These are phyloP conservation scores for Enteromius anoplus DNA, from an alignment of 2,797 vertebrate genomes.

Conservation along the genomic window DNA sequence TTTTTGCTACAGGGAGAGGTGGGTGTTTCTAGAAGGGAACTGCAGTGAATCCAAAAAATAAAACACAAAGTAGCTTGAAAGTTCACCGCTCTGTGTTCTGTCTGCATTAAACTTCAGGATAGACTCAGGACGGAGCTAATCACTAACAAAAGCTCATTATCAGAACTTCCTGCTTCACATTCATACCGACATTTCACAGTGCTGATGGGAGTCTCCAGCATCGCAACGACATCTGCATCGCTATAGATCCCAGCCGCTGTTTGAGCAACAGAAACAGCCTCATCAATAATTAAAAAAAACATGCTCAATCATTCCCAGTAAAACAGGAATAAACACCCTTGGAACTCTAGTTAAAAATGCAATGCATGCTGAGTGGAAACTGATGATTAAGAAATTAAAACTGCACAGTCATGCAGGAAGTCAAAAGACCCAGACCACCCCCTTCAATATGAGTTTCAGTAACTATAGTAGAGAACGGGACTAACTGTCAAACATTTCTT, in stretches of 20 bases:
- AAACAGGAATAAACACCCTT: background rate
- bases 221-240: constrained; percentile 6
- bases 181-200: background rate
- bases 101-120: constrained; percentile 1
- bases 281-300: constrained; percentile 43
- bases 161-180: constrained; percentile 26
- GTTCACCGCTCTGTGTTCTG: constrained; percentile 7
- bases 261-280: background rate
- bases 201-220: constrained; percentile 14
- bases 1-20: constrained; percentile 43
- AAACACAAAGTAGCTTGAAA: constrained; percentile 24
- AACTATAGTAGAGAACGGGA: background rate
- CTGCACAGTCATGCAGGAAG: constrained; percentile 19
- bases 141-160: constrained; percentile 9
- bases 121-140: constrained; percentile 5
- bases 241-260: background rate
- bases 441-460: background rate
- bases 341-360: constrained; percentile 32
- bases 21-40: constrained; percentile 28
- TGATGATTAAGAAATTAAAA: constrained; percentile 17
- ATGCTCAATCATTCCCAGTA: constrained; percentile 17
- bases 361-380: constrained; percentile 21
- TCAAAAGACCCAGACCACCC: constrained; percentile 14
- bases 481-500: background rate
- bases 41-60: constrained; percentile 46